These are phyloP conservation scores for Spicauda simplicius DNA, from an alignment of 2,888 invertebrate genomes.

Conservation along the genomic window DNA sequence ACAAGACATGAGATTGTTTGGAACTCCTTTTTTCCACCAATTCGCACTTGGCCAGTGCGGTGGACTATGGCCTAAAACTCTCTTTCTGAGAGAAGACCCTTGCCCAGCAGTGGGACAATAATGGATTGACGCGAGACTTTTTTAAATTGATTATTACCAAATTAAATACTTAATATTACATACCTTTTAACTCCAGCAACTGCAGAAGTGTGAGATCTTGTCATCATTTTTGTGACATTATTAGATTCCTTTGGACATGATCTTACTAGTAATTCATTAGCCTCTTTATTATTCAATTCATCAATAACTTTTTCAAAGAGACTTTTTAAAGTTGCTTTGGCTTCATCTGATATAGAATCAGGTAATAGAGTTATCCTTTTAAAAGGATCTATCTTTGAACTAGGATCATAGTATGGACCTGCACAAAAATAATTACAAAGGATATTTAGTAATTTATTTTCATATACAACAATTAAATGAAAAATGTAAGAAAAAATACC, in stretches of 20 bases:
- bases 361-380: slow-evolving; percentile 91
- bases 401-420: slow-evolving; percentile 86
- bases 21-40: too few species aligned
- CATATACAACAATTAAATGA: not conserved
- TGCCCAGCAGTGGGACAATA: too few species aligned
- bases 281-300: slow-evolving; percentile 90
- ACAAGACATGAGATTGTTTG: too few species aligned
- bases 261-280: slow-evolving; percentile 91
- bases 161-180: too few species aligned
- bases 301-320: slow-evolving; percentile 87
- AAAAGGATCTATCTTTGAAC: slow-evolving; percentile 87
- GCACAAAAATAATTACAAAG: slow-evolving; percentile 21
- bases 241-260: slow-evolving; percentile 87
- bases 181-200: slow-evolving; percentile 72
- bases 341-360: slow-evolving; percentile 87
- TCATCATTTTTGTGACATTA: slow-evolving; percentile 71
- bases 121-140: too few species aligned
- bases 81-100: too few species aligned
- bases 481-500: slow-evolving; percentile 50
- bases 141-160: too few species aligned
- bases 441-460: not conserved
- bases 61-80: too few species aligned
- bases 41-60: too few species aligned
- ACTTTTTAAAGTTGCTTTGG: slow-evolving; percentile 86
- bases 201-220: slow-evolving; percentile 67